A percentile compares a stretch with the other conserved stretches of the same genome.
Conservation (phyloP, 2,113 vertebrate species). For the Pardalotus punctatus region DNA sequence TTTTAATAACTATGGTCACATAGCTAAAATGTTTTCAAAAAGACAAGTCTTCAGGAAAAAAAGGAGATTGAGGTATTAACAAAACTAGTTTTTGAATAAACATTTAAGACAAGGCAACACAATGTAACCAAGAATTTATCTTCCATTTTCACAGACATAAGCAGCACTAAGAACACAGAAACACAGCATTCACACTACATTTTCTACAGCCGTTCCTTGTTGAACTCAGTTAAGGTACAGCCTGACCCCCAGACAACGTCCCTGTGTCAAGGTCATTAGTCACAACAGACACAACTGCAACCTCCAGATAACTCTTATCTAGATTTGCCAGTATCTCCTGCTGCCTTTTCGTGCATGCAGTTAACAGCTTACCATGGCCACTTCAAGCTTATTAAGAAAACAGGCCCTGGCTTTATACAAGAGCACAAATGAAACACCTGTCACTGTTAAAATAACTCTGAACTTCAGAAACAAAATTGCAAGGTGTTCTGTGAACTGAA, state of each 20-base stretch:
- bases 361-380: background rate
- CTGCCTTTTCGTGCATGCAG: background rate
- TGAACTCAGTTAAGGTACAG: background rate
- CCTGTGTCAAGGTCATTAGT: background rate
- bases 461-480: background rate
- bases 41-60: background rate
- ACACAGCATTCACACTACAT: rapidly evolving
- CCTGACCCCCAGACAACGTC: background rate
- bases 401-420: background rate
- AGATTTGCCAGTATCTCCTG: background rate
- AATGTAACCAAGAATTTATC: background rate
- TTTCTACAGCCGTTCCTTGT: background rate
- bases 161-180: background rate
- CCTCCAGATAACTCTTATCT: background rate
- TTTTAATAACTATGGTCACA: background rate
- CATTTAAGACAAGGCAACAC: background rate
- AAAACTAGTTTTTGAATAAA: background rate
- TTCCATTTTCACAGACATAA: background rate
- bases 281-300: background rate
- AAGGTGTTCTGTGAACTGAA: background rate
- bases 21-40: background rate
- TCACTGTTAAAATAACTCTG: background rate
- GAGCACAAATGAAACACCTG: background rate
- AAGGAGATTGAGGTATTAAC: background rate
- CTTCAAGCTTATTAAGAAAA: background rate